phyloP scores from a whole-genome alignment of 2,888 invertebrate species.

The Endotricha flammealis region DNA sequence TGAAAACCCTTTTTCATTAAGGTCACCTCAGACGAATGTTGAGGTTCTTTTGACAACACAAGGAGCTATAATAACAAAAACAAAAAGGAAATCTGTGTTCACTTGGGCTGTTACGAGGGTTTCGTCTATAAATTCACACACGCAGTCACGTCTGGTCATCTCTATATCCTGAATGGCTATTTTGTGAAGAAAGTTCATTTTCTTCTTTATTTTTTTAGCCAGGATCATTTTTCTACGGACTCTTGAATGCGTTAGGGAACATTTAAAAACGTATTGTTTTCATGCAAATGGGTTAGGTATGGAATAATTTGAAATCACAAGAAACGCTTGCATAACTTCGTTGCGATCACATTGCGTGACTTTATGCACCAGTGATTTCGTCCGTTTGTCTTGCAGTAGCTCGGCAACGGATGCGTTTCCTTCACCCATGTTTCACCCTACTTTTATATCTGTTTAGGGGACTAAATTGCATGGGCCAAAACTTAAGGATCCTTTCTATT shows the following conservation, averaged over 20 bases:
- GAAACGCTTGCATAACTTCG: conserved; percentile 18
- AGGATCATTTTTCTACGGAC: too few species aligned
- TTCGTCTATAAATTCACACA: too few species aligned
- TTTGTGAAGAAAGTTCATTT: too few species aligned
- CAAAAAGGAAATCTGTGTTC: conserved; percentile 2
- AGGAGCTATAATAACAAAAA: not conserved
- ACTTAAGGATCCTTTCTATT: too few species aligned
- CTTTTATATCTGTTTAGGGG: not conserved
- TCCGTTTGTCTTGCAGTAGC: conserved; percentile 6
- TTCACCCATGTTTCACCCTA: not conserved
- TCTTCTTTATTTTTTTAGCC: too few species aligned
- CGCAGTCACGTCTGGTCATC: too few species aligned
- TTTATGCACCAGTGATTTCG: conserved; percentile 31
- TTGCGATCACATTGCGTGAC: conserved; percentile 34
- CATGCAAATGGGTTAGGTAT: too few species aligned
- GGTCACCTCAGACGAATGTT: conserved; percentile 1
- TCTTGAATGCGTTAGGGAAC: too few species aligned
- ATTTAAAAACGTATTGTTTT: too few species aligned
- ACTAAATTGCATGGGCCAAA: too few species aligned
- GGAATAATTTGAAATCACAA: conserved; percentile 18
- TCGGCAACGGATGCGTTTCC: conserved; percentile 9
- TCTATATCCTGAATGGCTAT: too few species aligned
- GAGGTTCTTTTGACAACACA: not conserved
- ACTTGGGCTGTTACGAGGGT: not conserved
- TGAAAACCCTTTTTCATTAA: conserved; percentile 5